A percentile compares a stretch with the other conserved stretches of the same genome.
Evolutionary conservation across 2,888 invertebrate genomes (phyloP).

Genomic region (Cerastis rubricosa): DNA sequence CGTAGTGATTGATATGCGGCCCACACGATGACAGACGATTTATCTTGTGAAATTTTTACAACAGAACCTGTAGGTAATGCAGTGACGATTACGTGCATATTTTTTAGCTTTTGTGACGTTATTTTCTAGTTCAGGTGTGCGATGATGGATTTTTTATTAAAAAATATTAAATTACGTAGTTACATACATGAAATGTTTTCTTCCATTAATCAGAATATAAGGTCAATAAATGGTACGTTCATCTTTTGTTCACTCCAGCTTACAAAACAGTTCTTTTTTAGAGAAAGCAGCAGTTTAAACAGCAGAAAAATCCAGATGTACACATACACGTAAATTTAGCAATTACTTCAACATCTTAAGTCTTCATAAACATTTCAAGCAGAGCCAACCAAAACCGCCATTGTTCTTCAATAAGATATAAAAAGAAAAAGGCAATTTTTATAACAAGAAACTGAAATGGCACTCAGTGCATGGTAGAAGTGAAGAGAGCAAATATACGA

Average conservation of each 20-base stretch:
- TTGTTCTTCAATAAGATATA: slow-evolving; percentile 47
- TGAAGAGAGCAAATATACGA: slow-evolving; percentile 70
- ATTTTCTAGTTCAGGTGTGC: slow-evolving; percentile 16
- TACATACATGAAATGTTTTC: neutral
- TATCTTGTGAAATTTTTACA: slow-evolving; percentile 78
- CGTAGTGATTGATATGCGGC: slow-evolving; percentile 79
- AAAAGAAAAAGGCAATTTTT: slow-evolving; percentile 45
- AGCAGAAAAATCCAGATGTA: neutral
- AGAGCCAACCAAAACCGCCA: neutral
- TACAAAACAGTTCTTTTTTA: too few relatives aligned
- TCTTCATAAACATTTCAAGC: neutral
- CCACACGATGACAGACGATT: slow-evolving; percentile 76
- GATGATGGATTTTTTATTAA: neutral
- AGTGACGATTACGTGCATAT: slow-evolving; percentile 63
- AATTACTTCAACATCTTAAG: neutral
- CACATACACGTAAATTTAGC: neutral
- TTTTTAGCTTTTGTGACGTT: slow-evolving; percentile 33
- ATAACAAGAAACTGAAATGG: slow-evolving; percentile 65
- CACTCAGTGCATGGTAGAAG: slow-evolving; percentile 64
- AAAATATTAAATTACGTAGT: neutral
- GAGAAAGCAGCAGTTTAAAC: too few relatives aligned
- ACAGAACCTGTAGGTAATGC: slow-evolving; percentile 67
- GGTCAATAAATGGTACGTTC: neutral
- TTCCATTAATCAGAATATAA: neutral
- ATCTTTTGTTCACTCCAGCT: neutral